Evolutionary conservation across 1,140 invertebrate genomes (phyloP), one percentile per base, ranked within the genome.

Genomic region (Subanguina moxae): DNA sequence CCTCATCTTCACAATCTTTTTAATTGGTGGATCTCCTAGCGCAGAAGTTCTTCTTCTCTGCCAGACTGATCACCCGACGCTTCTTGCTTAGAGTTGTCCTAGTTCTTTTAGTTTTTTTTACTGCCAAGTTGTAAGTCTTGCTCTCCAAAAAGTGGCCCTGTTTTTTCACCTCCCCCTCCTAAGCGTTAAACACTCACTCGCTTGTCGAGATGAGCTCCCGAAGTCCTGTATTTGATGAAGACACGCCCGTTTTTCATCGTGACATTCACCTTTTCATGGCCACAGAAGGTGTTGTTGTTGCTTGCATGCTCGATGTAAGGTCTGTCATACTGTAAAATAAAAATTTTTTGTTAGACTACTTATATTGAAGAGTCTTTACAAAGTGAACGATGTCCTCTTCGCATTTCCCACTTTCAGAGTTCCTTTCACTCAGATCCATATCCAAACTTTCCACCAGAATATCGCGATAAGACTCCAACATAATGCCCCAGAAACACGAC

Each of bases 401-500:
- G 52, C 75, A 77, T 25, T 45, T 30, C 13, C 48, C 48, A 25
- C 38, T 17, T 15, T 28, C 73, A 25, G 46, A 27, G 1, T 75
- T 48, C 38, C 59, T 61, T 30, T 68, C 65, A n/a, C n/a, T 38
- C 8, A 80, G 32, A 38, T 82, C 69, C 46, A 82, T 63, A 38
- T 82, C 77, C 8, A 71, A 46, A 48, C 66, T 46, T 27, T 68
- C 27, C 27, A 82, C 67, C 21, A 27, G 23, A n/a, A 80, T 52
- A 38, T 67, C 61, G 1, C 78, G 65, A 52, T 82, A 79, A 0
- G 80, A 73, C 25, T 82, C 62, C 11, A 80, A 30, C 15, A 82
- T 63, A 13, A 80, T 59, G 15, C 64, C 61, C 76, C 80, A 78
- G 1, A 65, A 21, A 64, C 76, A 78, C 19, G 21, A 43, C 19